Base-by-base conservation (phyloP, 2,888 invertebrate species). In the Anarsia innoxiella region DNA sequence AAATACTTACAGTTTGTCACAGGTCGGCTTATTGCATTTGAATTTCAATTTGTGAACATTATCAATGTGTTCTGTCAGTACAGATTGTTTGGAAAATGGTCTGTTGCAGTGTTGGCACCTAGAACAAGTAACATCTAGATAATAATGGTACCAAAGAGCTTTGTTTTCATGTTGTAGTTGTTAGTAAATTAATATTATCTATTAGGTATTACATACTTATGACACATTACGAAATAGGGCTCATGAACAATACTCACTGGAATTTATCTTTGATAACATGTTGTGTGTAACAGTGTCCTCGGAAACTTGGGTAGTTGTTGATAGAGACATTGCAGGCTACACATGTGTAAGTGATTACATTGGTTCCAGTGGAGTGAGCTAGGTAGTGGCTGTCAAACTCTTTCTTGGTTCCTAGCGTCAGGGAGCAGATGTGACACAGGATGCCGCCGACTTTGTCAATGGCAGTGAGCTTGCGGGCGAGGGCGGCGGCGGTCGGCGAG, bases 251-350 rank as follows among this genome's bases (percentile, higher is more conserved):
- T 37, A 63, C 85, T 77, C 51, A 88, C 88, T 78, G 85, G 56
- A 80, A 87, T 65, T 83, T 76, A 36, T 86, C 77, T 56, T 87
- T 88, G 12, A 77, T 77, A 27, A 87, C 85, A 58, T 89, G 89
- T 8, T 67, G 65, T 31, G 59, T 59, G 57, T 89, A 89, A 64
- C 88, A 88, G 62, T 89, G 89, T 15, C 87, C 87, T 37, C 88
- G 74, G 65, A 88, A 88, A 39, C 84, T 86, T 1, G 85, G 77
- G 58, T 88, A 89, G 36, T 80, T 80, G 23, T 72, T 65, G 42
- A 86, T 76, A 42, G 86, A 80, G 49, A 85, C 87, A 49, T 72
- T 73, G 57, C 89, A 89, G 42, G 77, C 76, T 4, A 88, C 84
- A 57, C 89, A 89, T 4, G 87, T 87, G 61, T 88, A 89, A 12